These are phyloP conservation scores for Enteromius radiatus DNA, from an alignment of 2,797 vertebrate genomes.

Conservation along the genomic window DNA sequence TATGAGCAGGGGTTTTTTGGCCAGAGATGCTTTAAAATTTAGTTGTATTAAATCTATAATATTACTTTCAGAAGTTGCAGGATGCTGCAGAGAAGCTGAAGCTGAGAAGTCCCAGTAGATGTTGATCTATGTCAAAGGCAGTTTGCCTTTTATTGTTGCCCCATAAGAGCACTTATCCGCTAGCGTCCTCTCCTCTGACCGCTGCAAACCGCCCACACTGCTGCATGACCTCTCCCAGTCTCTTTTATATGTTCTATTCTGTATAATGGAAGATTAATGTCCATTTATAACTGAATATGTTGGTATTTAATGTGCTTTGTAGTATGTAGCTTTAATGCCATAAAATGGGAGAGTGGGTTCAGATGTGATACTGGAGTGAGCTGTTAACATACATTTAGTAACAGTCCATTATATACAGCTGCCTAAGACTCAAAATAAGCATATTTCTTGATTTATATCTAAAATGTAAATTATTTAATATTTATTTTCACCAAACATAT, in stretches of 20 bases:
- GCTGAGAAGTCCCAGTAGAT: background rate
- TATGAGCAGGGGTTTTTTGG: no score
- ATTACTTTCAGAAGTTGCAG: background rate
- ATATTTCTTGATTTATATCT: background rate
- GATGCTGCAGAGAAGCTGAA: background rate
- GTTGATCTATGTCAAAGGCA: conserved; percentile 1
- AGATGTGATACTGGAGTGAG: background rate
- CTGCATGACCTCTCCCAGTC: conserved; percentile 38
- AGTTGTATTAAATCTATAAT: background rate
- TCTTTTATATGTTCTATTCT: background rate
- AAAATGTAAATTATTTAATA: no score
- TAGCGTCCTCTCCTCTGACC: background rate
- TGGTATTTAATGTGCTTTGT: conserved; percentile 7
- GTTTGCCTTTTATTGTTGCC: background rate
- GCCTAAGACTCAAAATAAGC: background rate
- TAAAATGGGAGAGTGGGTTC: conserved; percentile 5
- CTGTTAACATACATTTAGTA: background rate
- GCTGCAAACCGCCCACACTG: background rate
- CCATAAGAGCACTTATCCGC: conserved; percentile 1
- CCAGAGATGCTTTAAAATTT: background rate
- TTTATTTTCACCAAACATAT: background rate
- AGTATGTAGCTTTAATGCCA: conserved; percentile 1
- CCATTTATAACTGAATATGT: background rate
- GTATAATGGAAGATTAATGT: conserved; percentile 2
- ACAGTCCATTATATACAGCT: background rate